Base-by-base conservation (phyloP, 2,113 vertebrate genomes). In the Eulacestoma nigropectus region DNA sequence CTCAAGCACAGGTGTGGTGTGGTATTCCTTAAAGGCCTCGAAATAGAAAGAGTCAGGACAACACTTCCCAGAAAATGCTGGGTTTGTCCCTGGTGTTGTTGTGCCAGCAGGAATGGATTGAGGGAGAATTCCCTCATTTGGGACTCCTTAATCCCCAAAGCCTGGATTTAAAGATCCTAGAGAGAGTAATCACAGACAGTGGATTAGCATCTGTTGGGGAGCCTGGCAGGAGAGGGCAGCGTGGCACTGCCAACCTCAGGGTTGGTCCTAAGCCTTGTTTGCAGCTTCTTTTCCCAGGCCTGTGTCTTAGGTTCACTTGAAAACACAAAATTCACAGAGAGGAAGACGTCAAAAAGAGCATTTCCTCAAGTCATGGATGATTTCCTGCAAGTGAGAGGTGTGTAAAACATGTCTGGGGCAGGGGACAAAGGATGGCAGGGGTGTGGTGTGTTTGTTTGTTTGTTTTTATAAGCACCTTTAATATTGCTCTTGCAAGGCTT, bases 141-240 rank as follows among this genome's bases (percentile, higher is more conserved):
- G 82, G 8, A 55, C 46, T 92, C 55, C 85, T 86, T 97, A 95
- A 95, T 96, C 90, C 26, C 18, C 59, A 84, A 86, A 95, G 55
- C 90, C 74, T 76, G 87, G 88, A 80, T 90, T 95, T 96, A 94
- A 92, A 83, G 44, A 86, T 93, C 82, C 85, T 88, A 39, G 75
- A 90, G 79, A 95, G 75, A 92, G 75, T 96, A 93, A 95, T 94
- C 79, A 88, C 90, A 92, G 50, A 19, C 62, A 76, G 13, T 8
- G 9, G 94, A 86, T 95, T 90, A 96, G 42, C 23, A 47, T 88
- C 70, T 90, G 30, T 13, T 88, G 62, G 57, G 88, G 32, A 87
- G 16, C 47, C 47, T 3, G 2, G 90, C 72, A 88, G 76, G 79
- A 92, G 91, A 84, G 84, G 47, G 59, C 80, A 91, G 37, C 5